Conservation (phyloP, 37 sponge, comb jelly and placozoan species). For the Halichondria panicea region DNA sequence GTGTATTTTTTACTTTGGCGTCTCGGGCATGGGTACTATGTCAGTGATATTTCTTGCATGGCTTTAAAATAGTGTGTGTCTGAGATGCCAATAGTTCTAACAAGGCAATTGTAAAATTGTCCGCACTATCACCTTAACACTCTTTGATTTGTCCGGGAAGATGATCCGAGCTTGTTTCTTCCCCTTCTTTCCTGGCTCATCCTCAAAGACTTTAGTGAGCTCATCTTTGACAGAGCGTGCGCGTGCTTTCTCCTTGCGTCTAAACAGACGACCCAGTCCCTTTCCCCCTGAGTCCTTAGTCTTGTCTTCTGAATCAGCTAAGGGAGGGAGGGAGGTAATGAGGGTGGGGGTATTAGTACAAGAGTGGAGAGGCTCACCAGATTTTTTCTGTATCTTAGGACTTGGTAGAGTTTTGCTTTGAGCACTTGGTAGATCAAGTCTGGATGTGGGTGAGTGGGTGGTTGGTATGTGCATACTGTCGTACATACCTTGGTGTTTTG, state of each 20-base stretch:
- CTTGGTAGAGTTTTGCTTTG: no score
- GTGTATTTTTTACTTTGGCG: no score
- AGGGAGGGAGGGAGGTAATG: neutral
- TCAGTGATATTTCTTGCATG: no score
- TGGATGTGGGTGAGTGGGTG: no score
- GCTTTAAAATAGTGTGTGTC: no score
- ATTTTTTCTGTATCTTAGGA: neutral
- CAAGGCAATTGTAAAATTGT: no score
- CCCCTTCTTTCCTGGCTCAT: neutral
- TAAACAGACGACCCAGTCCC: neutral
- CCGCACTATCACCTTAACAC: no score
- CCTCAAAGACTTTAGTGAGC: neutral
- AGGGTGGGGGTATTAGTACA: neutral
- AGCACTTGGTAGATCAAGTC: no score
- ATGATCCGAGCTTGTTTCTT: neutral
- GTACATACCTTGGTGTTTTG: no score
- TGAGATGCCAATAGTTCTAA: no score
- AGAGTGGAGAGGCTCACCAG: neutral
- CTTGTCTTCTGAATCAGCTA: neutral
- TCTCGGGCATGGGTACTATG: no score
- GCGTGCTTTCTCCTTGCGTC: neutral
- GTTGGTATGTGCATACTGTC: no score
- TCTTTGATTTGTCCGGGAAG: neutral
- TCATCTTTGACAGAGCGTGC: neutral
- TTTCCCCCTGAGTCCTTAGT: neutral